Evolutionary conservation across 1,140 invertebrate genomes (phyloP).

Genomic region (Panagrolaimus sp.): DNA sequence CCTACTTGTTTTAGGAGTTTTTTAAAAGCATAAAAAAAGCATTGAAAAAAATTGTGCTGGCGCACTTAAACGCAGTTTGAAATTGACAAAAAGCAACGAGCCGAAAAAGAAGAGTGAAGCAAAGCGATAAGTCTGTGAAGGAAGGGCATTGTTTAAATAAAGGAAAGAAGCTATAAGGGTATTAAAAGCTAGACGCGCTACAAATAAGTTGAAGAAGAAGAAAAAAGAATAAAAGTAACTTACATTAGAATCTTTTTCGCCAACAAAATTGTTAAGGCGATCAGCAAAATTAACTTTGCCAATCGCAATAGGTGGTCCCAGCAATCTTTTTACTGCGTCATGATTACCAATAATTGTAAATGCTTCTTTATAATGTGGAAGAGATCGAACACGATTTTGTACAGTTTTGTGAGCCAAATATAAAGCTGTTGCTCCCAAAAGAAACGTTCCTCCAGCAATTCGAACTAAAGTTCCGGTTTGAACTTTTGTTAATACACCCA

Average conservation of each 20-base stretch:
- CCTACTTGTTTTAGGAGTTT: too few relatives aligned
- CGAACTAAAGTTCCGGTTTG: constrained; percentile 35
- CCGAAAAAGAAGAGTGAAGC: too few relatives aligned
- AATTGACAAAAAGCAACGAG: too few relatives aligned
- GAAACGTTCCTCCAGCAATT: constrained; percentile 36
- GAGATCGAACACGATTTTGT: constrained; percentile 38
- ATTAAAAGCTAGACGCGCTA: too few relatives aligned
- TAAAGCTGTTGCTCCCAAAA: constrained; percentile 39
- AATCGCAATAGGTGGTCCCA: constrained; percentile 50
- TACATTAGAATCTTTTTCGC: constrained; percentile 45
- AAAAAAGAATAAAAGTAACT: constrained; percentile 9
- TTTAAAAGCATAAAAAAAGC: too few relatives aligned
- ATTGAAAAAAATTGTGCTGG: too few relatives aligned
- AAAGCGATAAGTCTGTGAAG: too few relatives aligned
- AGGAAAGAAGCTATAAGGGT: too few relatives aligned
- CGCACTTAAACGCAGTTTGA: too few relatives aligned
- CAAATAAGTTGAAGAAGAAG: too few relatives aligned
- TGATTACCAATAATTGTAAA: constrained; percentile 50
- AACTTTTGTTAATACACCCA: constrained; percentile 17
- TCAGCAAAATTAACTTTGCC: constrained; percentile 51
- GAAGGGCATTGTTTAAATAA: too few relatives aligned
- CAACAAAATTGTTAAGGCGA: constrained; percentile 48
- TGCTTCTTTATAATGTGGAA: constrained; percentile 48
- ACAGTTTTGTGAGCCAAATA: constrained; percentile 47
- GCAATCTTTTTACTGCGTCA: constrained; percentile 31